Conservation (phyloP, 1,140 invertebrate genomes). For the Agrilus planipennis region DNA sequence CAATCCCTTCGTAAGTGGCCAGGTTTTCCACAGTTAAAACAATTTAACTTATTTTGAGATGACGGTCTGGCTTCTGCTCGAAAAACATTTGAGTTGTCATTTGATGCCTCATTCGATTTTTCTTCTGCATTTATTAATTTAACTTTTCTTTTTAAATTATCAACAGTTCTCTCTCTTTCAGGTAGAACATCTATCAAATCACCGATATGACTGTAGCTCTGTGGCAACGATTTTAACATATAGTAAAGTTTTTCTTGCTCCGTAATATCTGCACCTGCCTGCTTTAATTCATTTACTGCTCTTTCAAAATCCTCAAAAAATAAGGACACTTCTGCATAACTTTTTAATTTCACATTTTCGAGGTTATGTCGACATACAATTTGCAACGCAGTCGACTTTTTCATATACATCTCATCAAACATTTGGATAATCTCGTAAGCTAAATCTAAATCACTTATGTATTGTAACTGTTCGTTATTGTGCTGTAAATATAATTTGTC, state of each 20-base stretch:
- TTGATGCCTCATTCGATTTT: no score
- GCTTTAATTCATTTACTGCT: constrained; percentile 20
- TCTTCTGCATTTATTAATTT: constrained; percentile 29
- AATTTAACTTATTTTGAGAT: no score
- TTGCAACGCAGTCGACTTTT: constrained; percentile 23
- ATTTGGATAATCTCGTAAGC: constrained; percentile 21
- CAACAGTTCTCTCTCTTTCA: constrained; percentile 30
- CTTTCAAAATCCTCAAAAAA: constrained; percentile 28
- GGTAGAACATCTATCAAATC: no score
- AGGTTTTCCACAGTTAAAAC: no score
- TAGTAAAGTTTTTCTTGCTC: constrained; percentile 22
- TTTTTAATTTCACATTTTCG: constrained; percentile 19
- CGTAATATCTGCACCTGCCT: constrained; percentile 16
- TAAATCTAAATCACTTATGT: constrained; percentile 12
- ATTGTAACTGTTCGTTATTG: constrained; percentile 22
- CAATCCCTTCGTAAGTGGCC: no score
- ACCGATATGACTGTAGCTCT: constrained; percentile 22
- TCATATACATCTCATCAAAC: constrained; percentile 22
- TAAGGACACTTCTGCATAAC: constrained; percentile 9
- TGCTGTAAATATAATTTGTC: constrained; percentile 18
- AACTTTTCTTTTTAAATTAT: constrained; percentile 33
- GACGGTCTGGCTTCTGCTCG: constrained; percentile 4
- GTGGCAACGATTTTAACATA: constrained; percentile 26
- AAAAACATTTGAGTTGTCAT: constrained; percentile 4
- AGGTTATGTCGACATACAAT: constrained; percentile 21